phyloP scores from a whole-genome alignment of 2,113 vertebrate genomes.

The Anhinga anhinga region DNA sequence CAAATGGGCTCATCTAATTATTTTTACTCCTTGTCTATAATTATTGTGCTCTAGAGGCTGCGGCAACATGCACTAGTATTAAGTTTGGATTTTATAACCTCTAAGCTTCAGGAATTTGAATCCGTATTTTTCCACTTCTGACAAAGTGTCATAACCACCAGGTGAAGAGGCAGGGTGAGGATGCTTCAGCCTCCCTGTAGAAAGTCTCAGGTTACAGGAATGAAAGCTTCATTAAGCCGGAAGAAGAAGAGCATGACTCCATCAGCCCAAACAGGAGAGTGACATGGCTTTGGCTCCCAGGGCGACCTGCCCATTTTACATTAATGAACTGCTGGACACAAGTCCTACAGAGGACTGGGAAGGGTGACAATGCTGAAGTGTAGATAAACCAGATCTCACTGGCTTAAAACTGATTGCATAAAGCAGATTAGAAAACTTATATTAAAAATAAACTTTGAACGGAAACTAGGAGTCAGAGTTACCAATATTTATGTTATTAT shows the following conservation, averaged over 20 bases:
- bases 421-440: background rate
- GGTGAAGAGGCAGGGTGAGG: background rate
- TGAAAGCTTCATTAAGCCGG: background rate
- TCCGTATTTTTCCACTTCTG: background rate
- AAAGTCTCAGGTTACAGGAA: background rate
- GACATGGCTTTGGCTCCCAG: background rate
- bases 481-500: background rate
- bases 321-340: background rate
- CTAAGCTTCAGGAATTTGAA: background rate
- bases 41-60: background rate
- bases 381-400: rapidly evolving
- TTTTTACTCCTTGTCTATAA: background rate
- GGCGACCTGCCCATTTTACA: rapidly evolving
- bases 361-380: background rate
- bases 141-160: background rate
- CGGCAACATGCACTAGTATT: background rate
- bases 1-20: background rate
- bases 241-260: background rate
- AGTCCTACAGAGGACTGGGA: background rate
- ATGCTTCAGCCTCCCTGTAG: background rate
- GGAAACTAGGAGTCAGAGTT: background rate
- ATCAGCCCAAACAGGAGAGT: background rate
- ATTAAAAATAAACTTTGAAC: background rate
- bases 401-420: background rate
- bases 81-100: background rate